Conservation (phyloP, 2,113 vertebrate genomes). For the Bujurquina vittata region DNA sequence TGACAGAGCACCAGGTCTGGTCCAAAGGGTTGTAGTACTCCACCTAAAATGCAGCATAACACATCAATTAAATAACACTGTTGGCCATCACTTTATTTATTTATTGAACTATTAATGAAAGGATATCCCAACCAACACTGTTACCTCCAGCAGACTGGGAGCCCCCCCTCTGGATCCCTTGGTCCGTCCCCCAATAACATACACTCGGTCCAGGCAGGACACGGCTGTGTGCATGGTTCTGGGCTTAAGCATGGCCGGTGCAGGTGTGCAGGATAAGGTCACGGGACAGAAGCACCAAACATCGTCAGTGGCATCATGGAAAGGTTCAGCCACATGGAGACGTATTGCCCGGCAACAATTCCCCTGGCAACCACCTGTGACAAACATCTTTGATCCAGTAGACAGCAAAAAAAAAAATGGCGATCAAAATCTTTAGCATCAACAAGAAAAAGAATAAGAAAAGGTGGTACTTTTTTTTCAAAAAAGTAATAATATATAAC, state of each 20-base stretch:
- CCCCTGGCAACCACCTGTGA: slow-evolving; percentile 93
- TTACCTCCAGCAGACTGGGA: slow-evolving; percentile 85
- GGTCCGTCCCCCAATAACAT: slow-evolving; percentile 93
- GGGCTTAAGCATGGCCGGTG: slow-evolving; percentile 88
- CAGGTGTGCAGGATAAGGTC: slow-evolving; percentile 83
- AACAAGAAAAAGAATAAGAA: neutral
- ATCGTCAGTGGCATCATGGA: slow-evolving; percentile 91
- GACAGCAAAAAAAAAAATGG: neutral
- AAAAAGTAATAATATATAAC: neutral
- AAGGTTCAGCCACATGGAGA: slow-evolving; percentile 89
- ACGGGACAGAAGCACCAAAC: slow-evolving; percentile 95
- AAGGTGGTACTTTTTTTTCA: neutral
- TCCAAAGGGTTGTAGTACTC: slow-evolving; percentile 91
- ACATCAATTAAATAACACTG: neutral
- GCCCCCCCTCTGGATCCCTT: slow-evolving; percentile 83
- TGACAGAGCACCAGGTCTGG: slow-evolving; percentile 87
- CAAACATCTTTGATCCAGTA: slow-evolving; percentile 80
- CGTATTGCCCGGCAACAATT: slow-evolving; percentile 89
- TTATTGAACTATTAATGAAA: neutral
- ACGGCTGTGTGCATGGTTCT: slow-evolving; percentile 95
- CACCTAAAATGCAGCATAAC: slow-evolving; percentile 68
- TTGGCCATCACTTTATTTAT: neutral
- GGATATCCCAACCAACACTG: neutral
- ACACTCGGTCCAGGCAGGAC: slow-evolving; percentile 86
- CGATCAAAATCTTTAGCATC: neutral